Conservation (phyloP, 2,113 vertebrate genomes). For the Petrocephalus microphthalmus region DNA sequence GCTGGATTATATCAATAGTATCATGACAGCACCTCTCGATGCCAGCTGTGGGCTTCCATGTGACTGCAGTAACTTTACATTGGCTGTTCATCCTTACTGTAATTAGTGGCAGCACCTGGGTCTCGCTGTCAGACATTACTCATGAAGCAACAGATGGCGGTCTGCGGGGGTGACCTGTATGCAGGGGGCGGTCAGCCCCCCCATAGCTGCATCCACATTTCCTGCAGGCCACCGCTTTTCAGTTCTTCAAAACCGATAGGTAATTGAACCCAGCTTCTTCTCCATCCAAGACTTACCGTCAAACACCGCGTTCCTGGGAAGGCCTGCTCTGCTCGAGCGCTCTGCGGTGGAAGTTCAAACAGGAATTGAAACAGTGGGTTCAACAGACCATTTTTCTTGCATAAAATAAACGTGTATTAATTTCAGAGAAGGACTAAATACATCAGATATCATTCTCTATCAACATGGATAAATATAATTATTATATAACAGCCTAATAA, state of each 20-base stretch:
- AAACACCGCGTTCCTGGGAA: constrained; percentile 45
- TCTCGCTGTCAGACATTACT: constrained; percentile 42
- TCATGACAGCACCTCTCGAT: background rate
- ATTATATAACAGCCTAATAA: background rate
- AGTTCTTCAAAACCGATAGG: background rate
- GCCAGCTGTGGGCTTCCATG: background rate
- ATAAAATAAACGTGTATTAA: background rate
- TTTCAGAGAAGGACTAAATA: background rate
- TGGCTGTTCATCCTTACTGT: background rate
- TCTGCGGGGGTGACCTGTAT: background rate
- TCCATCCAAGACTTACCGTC: constrained; percentile 37
- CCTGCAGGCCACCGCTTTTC: background rate
- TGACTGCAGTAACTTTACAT: background rate
- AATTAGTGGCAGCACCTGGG: constrained; percentile 29
- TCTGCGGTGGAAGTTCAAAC: constrained; percentile 41
- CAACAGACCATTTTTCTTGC: background rate
- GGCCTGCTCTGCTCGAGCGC: constrained; percentile 43
- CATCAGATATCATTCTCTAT: background rate
- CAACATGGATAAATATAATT: background rate
- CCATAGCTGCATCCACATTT: background rate
- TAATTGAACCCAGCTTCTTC: background rate
- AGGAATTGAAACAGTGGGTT: background rate
- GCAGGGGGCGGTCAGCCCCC: background rate
- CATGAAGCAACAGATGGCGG: constrained; percentile 39
- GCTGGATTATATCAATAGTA: background rate